Evolutionary conservation across 2,113 vertebrate species (phyloP).

Genomic region (Heptranchias perlo): DNA sequence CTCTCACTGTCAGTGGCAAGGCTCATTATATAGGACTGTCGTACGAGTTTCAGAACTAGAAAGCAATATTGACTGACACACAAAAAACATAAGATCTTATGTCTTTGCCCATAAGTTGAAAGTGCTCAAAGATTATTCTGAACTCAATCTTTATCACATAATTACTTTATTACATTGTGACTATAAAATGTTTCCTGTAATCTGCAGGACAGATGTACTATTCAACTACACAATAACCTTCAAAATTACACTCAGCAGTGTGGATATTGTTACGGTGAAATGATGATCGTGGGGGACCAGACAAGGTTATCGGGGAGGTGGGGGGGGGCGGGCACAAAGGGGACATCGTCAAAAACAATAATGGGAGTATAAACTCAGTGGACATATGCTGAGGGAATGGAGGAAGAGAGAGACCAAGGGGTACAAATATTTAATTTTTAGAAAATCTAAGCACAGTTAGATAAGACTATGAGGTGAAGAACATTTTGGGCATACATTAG

Average conservation of each 20-base stretch:
- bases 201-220: background rate
- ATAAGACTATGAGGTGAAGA: too few species aligned
- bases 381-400: too few species aligned
- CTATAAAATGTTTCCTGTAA: background rate
- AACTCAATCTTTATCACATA: background rate
- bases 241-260: too few species aligned
- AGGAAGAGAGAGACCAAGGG: too few species aligned
- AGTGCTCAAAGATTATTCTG: constrained; percentile 8
- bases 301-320: too few species aligned
- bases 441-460: too few species aligned
- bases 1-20: background rate
- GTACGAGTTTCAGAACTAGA: background rate
- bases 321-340: background rate
- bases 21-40: too few species aligned
- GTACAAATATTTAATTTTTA: too few species aligned
- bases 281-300: background rate
- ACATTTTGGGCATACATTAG: too few species aligned
- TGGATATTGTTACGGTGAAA: background rate
- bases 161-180: background rate
- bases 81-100: background rate
- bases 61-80: background rate
- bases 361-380: too few species aligned
- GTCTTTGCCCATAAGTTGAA: background rate
- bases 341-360: background rate
- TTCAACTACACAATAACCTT: background rate